A percentile compares a stretch with the other conserved stretches of the same genome.
Conservation (phyloP, 2,797 vertebrate genomes). For the Halcyon leucocephala region DNA sequence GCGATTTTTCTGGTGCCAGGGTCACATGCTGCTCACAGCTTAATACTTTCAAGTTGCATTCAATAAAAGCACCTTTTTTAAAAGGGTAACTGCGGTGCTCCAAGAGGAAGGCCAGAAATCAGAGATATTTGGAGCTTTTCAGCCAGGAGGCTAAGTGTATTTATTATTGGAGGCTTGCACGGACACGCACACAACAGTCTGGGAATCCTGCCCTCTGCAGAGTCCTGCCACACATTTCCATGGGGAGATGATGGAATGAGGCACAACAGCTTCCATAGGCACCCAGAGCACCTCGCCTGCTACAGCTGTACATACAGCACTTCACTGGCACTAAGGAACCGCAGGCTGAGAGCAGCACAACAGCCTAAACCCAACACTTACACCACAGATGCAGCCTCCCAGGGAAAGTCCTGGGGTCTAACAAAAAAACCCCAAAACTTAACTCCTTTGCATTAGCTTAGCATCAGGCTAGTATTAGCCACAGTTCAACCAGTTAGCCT, state of each 20-base stretch:
- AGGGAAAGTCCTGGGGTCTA: not conserved
- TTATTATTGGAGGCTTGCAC: not conserved
- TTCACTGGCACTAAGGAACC: not conserved
- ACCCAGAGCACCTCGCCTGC: not conserved
- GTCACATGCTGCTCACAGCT: not conserved
- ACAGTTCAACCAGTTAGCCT: not conserved
- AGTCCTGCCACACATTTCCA: not conserved
- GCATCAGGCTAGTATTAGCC: not conserved
- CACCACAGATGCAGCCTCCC: not conserved
- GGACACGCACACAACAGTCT: accelerated
- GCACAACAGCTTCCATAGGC: not conserved
- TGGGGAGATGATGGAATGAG: not conserved
- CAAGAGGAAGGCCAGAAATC: not conserved
- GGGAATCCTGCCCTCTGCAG: not conserved
- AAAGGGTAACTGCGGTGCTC: not conserved
- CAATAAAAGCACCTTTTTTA: not conserved
- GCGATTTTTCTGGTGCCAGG: not conserved
- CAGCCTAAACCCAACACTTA: not conserved
- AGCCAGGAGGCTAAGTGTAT: not conserved
- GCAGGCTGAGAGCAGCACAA: not conserved
- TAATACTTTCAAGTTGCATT: not conserved
- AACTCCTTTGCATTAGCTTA: not conserved
- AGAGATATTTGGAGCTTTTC: not conserved
- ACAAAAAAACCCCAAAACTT: not conserved
- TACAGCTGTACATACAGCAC: accelerated